Percentiles rank a stretch among this genome's conserved stretches.
Conservation (phyloP, 2,888 invertebrate genomes). For the Heliconius ismenius region DNA sequence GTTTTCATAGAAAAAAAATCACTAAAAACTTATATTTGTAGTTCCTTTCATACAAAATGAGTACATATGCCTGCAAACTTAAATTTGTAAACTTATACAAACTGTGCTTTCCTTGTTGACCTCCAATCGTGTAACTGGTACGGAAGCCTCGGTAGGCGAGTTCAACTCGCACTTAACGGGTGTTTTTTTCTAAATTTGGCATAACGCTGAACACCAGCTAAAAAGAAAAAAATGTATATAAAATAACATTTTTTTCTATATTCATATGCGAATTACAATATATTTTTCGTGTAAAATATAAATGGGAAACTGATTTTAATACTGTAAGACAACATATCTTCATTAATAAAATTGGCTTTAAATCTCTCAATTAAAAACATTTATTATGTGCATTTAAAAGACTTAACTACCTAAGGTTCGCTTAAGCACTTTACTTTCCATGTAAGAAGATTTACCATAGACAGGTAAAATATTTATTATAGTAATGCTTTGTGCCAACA, state of each 20-base stretch:
- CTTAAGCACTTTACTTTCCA: slow-evolving; percentile 2
- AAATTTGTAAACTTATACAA: too few relatives aligned
- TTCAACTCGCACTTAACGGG: too few relatives aligned
- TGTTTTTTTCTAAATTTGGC: background rate
- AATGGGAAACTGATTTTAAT: background rate
- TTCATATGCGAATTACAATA: background rate
- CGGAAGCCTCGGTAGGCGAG: too few relatives aligned
- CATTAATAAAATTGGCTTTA: background rate
- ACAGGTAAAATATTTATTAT: slow-evolving; percentile 10
- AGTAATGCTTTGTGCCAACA: background rate
- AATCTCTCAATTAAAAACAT: slow-evolving; percentile 5
- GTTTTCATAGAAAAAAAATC: too few relatives aligned
- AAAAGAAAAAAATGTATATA: too few relatives aligned
- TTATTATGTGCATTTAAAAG: background rate
- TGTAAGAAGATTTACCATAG: slow-evolving; percentile 11
- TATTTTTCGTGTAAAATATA: background rate
- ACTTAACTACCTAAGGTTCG: background rate
- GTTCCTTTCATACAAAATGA: too few relatives aligned
- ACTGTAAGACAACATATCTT: background rate
- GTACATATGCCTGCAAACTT: too few relatives aligned
- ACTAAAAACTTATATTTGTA: too few relatives aligned
- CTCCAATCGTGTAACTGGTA: too few relatives aligned
- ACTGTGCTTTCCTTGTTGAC: too few relatives aligned
- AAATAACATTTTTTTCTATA: too few relatives aligned
- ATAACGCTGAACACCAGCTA: background rate